These are phyloP conservation scores for Thaleichthys pacificus DNA, from an alignment of 2,797 vertebrate genomes.

Conservation along the genomic window DNA sequence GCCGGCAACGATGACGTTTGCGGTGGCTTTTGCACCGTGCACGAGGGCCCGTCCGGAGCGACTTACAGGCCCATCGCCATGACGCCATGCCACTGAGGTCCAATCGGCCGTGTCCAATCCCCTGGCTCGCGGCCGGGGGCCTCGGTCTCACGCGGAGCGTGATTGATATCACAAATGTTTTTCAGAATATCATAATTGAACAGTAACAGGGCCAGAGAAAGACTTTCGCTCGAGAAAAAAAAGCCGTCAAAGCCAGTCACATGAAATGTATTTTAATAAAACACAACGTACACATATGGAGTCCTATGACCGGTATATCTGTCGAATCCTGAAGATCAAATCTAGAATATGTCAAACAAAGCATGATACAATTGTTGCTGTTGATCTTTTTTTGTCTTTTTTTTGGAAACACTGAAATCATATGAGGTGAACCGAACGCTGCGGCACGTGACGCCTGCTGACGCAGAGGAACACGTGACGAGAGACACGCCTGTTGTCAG, in stretches of 20 bases:
- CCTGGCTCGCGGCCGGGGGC: constrained; percentile 46
- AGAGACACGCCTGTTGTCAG: constrained; percentile 75
- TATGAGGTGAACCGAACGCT: constrained; percentile 70
- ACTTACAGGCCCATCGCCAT: constrained; percentile 52
- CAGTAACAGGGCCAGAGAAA: constrained; percentile 40
- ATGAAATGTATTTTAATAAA: constrained; percentile 84
- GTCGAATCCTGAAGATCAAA: constrained; percentile 76
- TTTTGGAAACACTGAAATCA: constrained; percentile 67
- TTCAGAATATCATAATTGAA: constrained; percentile 41
- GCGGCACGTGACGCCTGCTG: too few species aligned
- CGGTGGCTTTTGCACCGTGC: constrained; percentile 35
- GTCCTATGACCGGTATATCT: constrained; percentile 80
- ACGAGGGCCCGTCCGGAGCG: constrained; percentile 48
- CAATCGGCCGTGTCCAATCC: constrained; percentile 58
- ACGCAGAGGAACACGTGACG: too few species aligned
- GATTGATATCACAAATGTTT: constrained; percentile 66
- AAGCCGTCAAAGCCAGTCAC: constrained; percentile 67
- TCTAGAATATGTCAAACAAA: constrained; percentile 71
- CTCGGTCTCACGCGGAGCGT: constrained; percentile 38
- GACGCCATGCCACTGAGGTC: constrained; percentile 53
- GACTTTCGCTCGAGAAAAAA: constrained; percentile 23
- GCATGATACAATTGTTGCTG: constrained; percentile 41
- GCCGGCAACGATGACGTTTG: constrained; percentile 31
- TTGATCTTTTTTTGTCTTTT: constrained; percentile 55
- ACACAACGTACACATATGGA: constrained; percentile 83